Conservation (phyloP, 2,888 invertebrate species). For the Nezara viridula region DNA sequence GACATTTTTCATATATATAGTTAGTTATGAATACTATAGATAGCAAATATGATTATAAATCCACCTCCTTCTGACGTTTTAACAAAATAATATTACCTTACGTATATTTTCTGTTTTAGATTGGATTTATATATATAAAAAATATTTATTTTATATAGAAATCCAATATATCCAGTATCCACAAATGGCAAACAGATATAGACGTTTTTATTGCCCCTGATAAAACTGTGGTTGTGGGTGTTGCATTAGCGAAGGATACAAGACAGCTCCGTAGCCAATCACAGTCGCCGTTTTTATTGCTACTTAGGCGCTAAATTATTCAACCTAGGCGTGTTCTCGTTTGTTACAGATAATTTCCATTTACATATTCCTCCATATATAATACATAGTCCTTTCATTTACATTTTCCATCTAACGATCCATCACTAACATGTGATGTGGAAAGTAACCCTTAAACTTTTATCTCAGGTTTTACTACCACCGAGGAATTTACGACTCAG, state of each 20-base stretch:
- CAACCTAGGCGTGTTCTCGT: slow-evolving; percentile 15
- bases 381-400: slow-evolving; percentile 8
- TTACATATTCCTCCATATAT: slow-evolving; percentile 23
- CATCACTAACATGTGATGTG: slow-evolving; percentile 2
- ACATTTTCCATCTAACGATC: slow-evolving; percentile 16
- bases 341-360: slow-evolving; percentile 35
- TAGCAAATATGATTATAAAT: too few species aligned
- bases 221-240: slow-evolving; percentile 7
- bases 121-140: not conserved
- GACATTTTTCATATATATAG: too few species aligned
- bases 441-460: not conserved
- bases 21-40: too few species aligned
- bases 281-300: slow-evolving; percentile 7
- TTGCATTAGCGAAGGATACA: not conserved
- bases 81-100: too few species aligned
- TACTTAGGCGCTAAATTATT: slow-evolving; percentile 5
- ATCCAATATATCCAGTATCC: not conserved
- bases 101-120: too few species aligned
- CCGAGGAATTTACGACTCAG: not conserved
- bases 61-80: too few species aligned
- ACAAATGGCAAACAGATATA: not conserved
- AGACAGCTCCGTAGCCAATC: slow-evolving; percentile 2
- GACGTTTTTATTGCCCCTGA: slow-evolving; percentile 9
- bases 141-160: not conserved
- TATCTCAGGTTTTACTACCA: not conserved